Conservation (phyloP, 2,888 invertebrate genomes). For the Onchidella celtica region DNA sequence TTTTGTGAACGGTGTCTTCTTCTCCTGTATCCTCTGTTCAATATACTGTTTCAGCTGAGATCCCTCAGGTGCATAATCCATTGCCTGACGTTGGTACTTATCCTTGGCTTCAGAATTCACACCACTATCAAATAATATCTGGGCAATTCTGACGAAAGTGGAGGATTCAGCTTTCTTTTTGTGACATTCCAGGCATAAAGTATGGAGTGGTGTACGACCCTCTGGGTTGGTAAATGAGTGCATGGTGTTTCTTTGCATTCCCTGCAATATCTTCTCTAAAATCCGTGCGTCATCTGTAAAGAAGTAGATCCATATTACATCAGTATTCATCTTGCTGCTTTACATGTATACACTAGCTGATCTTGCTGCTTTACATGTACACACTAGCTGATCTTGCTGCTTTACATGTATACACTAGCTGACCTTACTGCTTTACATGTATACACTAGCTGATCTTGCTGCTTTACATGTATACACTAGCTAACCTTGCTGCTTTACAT, state of each 20-base stretch:
- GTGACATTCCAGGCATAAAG: slow-evolving; percentile 37
- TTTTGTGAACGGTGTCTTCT: too few relatives aligned
- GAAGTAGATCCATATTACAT: too few relatives aligned
- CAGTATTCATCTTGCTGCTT: too few relatives aligned
- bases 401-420: too few relatives aligned
- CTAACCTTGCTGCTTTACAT: too few relatives aligned
- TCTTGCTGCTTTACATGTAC: too few relatives aligned
- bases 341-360: too few relatives aligned
- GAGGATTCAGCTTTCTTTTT: background rate
- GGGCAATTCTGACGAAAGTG: slow-evolving; percentile 29
- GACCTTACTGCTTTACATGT: too few relatives aligned
- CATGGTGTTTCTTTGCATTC: too few relatives aligned
- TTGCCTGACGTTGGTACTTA: slow-evolving; percentile 50
- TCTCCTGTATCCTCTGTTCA: background rate
- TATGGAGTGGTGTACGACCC: slow-evolving; percentile 45
- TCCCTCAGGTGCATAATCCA: slow-evolving; percentile 57
- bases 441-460: too few relatives aligned
- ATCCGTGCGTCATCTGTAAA: slow-evolving; percentile 9
- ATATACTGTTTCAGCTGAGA: slow-evolving; percentile 3
- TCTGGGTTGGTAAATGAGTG: slow-evolving; percentile 23
- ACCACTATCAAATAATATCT: slow-evolving; percentile 56
- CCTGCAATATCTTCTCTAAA: background rate
- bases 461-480: too few relatives aligned
- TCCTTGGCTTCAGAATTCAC: slow-evolving; percentile 54
- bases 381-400: too few relatives aligned